Evolutionary conservation across 2,888 invertebrate genomes (phyloP).

Genomic region (Lycophotia porphyrea): DNA sequence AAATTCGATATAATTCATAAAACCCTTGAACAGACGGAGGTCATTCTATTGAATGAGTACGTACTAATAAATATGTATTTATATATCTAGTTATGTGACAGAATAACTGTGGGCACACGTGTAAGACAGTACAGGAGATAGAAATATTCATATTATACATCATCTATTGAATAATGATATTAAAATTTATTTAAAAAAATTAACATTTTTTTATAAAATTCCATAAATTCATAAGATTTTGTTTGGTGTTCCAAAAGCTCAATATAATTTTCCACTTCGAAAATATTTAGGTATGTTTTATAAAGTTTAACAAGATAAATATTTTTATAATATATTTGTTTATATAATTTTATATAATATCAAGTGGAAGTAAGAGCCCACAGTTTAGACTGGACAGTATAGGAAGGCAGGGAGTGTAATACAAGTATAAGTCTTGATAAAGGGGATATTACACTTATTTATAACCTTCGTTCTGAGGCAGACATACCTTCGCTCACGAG

Average conservation of each 20-base stretch:
- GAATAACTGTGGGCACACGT: conserved; percentile 75
- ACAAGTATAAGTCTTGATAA: conserved; percentile 63
- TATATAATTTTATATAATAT: conserved; percentile 47
- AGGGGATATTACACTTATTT: conserved; percentile 62
- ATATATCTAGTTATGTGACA: conserved; percentile 65
- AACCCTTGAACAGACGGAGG: conserved; percentile 76
- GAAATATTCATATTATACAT: conserved; percentile 68
- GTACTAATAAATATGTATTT: conserved; percentile 65
- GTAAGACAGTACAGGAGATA: conserved; percentile 65
- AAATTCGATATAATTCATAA: conserved; percentile 85
- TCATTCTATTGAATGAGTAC: conserved; percentile 72
- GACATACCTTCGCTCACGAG: conserved; percentile 55
- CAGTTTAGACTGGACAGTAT: conserved; percentile 78
- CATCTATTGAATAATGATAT: conserved; percentile 56
- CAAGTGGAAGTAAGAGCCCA: conserved; percentile 72
- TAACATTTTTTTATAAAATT: conserved; percentile 69
- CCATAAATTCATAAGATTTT: conserved; percentile 86
- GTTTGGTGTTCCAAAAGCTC: conserved; percentile 85
- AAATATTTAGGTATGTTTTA: conserved; percentile 52
- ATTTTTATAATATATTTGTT: conserved; percentile 60
- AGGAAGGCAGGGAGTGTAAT: conserved; percentile 72
- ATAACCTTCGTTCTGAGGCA: conserved; percentile 45
- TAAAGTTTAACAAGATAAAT: conserved; percentile 64
- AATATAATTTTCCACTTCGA: conserved; percentile 66
- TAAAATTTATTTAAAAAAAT: conserved; percentile 64